Evolutionary conservation across 2,888 invertebrate genomes (phyloP), one percentile per base, ranked within the genome.

Genomic region (Cheilosia variabilis): DNA sequence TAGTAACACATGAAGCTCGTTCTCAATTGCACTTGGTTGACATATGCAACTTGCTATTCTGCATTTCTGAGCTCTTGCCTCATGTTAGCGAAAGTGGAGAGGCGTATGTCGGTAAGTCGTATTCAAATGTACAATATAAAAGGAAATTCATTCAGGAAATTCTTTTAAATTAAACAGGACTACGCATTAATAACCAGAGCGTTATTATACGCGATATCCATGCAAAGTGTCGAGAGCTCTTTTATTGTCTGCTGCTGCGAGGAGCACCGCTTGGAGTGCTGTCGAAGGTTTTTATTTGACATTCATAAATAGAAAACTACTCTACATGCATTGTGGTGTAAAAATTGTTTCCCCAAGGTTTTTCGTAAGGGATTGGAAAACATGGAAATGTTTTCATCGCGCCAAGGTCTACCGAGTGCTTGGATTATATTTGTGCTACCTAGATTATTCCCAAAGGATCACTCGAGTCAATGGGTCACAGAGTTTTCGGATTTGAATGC

Each of bases 161-260:
- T 65, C 17, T 7, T 65, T 62, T 75, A 55, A 27, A 77, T 72
- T 58, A 84, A 87, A 63, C 69, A 22, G 96, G 96, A 0, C 89
- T 95, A 10, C 93, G 94, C 47, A 90, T 93, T 19, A 93, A 93
- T 73, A 93, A 93, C 82, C 94, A 95, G 89, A 94, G 94, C 10
- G 94, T 96, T 87, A 95, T 96, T 65, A 94, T 96, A n/a, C 93
- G 96, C 57, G 97, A 97, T 88, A 95, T 97, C 15, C 97, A 97
- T 89, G 94, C 96, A 0, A 97, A 97, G 90, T 97, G 97, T 90
- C 95, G 96, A 88, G 96, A 97, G 89, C 92, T 97, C 58, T 95
- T 96, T 88, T 94, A 95, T 86, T 96, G 96, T 82, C 93, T 97
- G 15, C 92, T 97, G 10, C 93, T 96, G 58, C 94, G 97, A 81